A percentile compares a stretch with the other conserved stretches of the same genome.
phyloP scores from a whole-genome alignment of 1,140 invertebrate genomes.

The Berghia stephanieae region DNA sequence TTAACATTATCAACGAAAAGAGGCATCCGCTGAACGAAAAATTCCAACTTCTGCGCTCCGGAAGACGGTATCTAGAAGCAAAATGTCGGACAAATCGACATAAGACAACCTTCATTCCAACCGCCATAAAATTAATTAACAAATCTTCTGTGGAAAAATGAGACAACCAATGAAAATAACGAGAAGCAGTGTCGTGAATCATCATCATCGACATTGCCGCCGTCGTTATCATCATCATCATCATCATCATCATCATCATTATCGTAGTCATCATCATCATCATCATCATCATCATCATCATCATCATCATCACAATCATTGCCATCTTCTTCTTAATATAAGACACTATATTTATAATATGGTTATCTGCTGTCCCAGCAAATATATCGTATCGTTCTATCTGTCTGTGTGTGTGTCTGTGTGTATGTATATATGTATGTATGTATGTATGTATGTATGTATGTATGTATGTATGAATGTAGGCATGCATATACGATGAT shows the following conservation, averaged over 20 bases:
- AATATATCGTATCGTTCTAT: neutral
- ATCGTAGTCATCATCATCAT: conserved; percentile 11
- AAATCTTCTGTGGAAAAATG: no score
- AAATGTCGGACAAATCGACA: no score
- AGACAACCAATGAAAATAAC: no score
- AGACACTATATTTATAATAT: neutral
- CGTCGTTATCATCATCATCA: conserved; percentile 23
- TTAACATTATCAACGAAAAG: no score
- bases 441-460: neutral
- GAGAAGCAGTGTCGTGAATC: no score
- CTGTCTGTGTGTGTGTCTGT: neutral
- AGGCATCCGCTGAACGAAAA: no score
- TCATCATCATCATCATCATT: neutral
- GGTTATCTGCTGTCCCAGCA: neutral
- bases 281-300: neutral
- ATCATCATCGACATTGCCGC: conserved; percentile 23
- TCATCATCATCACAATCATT: neutral
- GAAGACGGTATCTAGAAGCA: no score
- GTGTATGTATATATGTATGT: neutral
- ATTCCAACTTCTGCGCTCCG: no score
- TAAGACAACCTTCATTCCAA: no score
- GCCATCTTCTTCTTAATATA: neutral
- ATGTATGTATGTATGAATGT: neutral
- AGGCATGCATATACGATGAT: neutral
- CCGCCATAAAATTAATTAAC: no score